Evolutionary conservation across 2,113 vertebrate genomes (phyloP).

Genomic region (Edolisoma coerulescens): DNA sequence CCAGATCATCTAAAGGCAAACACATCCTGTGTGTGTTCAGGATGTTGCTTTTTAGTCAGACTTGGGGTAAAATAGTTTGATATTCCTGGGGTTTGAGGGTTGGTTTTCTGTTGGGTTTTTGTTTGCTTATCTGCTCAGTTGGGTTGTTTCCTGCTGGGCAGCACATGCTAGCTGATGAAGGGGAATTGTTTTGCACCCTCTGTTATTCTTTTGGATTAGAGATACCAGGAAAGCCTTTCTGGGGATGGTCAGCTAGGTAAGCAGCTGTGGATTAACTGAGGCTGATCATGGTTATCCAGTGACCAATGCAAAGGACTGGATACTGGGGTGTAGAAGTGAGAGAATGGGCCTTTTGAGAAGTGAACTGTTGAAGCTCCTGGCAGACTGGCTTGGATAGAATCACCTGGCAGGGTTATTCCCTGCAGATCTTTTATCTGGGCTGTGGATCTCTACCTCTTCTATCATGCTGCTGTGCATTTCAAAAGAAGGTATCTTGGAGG

Average conservation of each 20-base stretch:
- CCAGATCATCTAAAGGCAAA: neutral
- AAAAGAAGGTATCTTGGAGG: neutral
- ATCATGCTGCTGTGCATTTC: neutral
- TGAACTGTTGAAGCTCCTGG: neutral
- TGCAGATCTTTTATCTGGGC: neutral
- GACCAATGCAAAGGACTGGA: neutral
- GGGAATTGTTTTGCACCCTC: neutral
- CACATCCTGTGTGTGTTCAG: neutral
- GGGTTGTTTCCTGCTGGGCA: neutral
- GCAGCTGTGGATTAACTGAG: neutral
- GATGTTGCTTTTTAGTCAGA: neutral
- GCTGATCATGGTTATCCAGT: neutral
- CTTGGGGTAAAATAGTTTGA: neutral
- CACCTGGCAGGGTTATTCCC: neutral
- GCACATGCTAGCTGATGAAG: neutral
- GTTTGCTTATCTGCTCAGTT: neutral
- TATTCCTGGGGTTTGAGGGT: neutral
- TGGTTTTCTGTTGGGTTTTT: neutral
- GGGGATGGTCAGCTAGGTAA: neutral
- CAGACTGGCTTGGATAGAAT: neutral
- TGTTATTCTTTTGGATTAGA: neutral
- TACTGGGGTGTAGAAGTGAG: neutral
- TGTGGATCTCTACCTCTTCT: neutral
- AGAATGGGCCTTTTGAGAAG: neutral
- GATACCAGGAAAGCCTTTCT: neutral